Percentiles rank a stretch among this genome's conserved stretches.
Evolutionary conservation across 2,888 invertebrate species (phyloP).

Genomic region (Ethmia dodecea): DNA sequence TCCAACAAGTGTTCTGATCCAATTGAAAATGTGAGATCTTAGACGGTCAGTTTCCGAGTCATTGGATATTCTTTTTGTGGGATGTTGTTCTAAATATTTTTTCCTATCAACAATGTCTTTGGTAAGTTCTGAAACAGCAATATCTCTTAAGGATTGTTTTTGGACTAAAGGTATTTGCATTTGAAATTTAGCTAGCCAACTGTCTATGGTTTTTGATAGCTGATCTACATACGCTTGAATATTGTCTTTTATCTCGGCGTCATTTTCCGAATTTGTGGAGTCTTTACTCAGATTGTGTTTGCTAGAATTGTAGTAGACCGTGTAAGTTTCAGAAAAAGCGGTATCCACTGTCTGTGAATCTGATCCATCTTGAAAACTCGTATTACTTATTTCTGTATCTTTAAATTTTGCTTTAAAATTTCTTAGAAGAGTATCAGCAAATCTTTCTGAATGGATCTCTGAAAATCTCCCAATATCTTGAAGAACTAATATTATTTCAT

Average conservation of each 20-base stretch:
- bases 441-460: conserved; percentile 10
- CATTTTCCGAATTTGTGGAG: too few relatives aligned
- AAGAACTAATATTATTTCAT: conserved; percentile 1
- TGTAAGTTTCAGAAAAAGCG: too few relatives aligned
- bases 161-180: conserved; percentile 4
- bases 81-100: conserved; percentile 12
- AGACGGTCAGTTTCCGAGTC: conserved; percentile 13
- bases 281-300: too few relatives aligned
- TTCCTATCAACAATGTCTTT: conserved; percentile 14
- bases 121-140: conserved; percentile 11
- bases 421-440: conserved; percentile 1
- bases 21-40: conserved; percentile 20
- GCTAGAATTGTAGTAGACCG: too few relatives aligned
- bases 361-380: too few relatives aligned
- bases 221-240: not conserved
- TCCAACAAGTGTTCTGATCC: conserved; percentile 15
- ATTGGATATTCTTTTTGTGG: not conserved
- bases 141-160: not conserved
- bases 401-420: not conserved
- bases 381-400: too few relatives aligned
- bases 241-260: not conserved
- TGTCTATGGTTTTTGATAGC: conserved; percentile 2
- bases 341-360: too few relatives aligned
- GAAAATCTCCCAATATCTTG: conserved; percentile 11
- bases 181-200: conserved; percentile 13